Evolutionary conservation across 2,797 vertebrate species (phyloP).

Genomic region (Pseudochirops corinnae): DNA sequence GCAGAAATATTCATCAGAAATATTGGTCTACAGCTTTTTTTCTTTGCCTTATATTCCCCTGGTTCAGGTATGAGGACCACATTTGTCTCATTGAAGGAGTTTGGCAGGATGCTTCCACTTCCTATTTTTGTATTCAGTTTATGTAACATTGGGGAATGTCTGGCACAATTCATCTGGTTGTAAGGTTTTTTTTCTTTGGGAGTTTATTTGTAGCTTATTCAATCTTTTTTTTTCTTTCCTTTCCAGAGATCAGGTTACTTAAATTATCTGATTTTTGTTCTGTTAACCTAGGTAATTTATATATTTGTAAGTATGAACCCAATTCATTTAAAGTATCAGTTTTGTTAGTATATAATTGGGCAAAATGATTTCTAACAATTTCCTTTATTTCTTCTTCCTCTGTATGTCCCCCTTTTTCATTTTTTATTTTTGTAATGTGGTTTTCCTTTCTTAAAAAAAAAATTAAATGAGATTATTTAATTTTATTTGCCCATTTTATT

Average conservation of each 20-base stretch:
- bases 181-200: not conserved
- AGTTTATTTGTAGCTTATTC: not conserved
- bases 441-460: not conserved
- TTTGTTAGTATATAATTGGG: not conserved
- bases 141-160: not conserved
- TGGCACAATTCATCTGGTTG: not conserved
- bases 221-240: not conserved
- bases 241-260: not conserved
- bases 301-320: not conserved
- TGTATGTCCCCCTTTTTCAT: not conserved
- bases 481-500: not conserved
- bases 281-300: not conserved
- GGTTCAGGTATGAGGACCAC: not conserved
- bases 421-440: not conserved
- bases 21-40: not conserved
- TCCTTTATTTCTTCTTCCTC: not conserved
- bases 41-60: not conserved
- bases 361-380: not conserved
- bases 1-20: not conserved
- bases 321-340: not conserved
- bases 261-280: not conserved
- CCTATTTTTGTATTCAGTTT: not conserved
- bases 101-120: not conserved
- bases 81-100: not conserved
- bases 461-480: not conserved